Percentiles rank a stretch among this genome's conserved stretches.
These are phyloP conservation scores for Mya arenaria DNA, from an alignment of 1,140 invertebrate genomes.

Conservation along the genomic window DNA sequence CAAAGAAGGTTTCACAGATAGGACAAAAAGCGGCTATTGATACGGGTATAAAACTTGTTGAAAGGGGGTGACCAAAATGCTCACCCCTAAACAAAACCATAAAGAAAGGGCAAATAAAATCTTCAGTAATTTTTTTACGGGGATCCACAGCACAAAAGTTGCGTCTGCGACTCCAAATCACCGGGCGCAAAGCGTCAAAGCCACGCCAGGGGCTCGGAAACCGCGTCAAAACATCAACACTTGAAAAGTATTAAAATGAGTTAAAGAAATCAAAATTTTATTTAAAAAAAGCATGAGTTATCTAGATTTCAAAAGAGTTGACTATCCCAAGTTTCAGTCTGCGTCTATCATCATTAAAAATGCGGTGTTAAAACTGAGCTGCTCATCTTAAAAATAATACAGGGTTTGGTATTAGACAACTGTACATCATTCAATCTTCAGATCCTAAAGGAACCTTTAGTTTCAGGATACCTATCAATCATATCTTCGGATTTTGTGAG, in stretches of 20 bases:
- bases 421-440: neutral
- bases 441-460: slow-evolving; percentile 8
- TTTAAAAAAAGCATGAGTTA: no score
- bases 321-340: neutral
- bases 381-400: neutral
- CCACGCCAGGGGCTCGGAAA: neutral
- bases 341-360: no score
- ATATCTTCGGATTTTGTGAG: neutral
- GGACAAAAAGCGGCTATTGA: neutral
- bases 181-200: no score
- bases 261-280: no score
- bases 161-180: neutral
- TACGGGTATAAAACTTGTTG: neutral
- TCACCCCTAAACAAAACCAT: neutral
- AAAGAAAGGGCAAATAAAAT: neutral
- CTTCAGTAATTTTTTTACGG: neutral
- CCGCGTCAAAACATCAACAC: neutral
- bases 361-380: no score
- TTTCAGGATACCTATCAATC: neutral
- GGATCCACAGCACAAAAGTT: neutral
- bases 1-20: neutral
- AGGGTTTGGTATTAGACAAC: slow-evolving; percentile 3
- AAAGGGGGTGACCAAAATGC: neutral
- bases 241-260: neutral
- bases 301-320: no score